Evolutionary conservation across 1,140 invertebrate genomes (phyloP).

Genomic region (Drosophila subpulchrella): DNA sequence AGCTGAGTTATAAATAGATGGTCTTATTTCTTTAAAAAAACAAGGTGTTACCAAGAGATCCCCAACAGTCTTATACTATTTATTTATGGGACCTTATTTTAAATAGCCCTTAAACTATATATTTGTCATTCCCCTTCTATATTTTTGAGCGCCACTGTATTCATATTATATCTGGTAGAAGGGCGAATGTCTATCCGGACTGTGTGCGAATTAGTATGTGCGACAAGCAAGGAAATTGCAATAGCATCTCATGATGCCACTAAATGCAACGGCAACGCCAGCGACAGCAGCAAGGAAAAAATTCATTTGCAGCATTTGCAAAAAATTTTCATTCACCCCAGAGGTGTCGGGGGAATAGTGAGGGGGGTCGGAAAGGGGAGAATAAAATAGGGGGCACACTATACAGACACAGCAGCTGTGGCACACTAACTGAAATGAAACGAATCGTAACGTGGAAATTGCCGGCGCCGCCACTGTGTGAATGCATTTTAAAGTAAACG

Average conservation of each 20-base stretch:
- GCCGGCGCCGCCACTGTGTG: constrained; percentile 35
- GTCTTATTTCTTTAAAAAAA: too few species aligned
- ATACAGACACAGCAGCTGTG: constrained; percentile 51
- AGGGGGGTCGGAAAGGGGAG: not conserved
- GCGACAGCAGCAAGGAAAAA: constrained; percentile 56
- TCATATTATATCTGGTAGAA: constrained; percentile 5
- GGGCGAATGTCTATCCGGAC: constrained; percentile 45
- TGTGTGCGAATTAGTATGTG: constrained; percentile 80
- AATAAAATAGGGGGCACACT: constrained; percentile 24
- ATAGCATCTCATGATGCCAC: constrained; percentile 83
- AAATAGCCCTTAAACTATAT: too few species aligned
- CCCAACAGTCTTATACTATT: too few species aligned
- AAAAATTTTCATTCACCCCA: constrained; percentile 60
- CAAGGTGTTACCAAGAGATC: too few species aligned
- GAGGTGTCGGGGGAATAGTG: constrained; percentile 1
- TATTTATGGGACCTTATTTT: too few species aligned
- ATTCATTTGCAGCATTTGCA: constrained; percentile 81
- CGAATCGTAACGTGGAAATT: constrained; percentile 75
- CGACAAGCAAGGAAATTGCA: constrained; percentile 83
- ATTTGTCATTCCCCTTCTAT: not conserved
- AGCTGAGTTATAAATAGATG: too few species aligned
- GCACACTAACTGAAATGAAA: constrained; percentile 77
- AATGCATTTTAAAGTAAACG: constrained; percentile 81
- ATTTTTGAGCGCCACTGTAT: not conserved
- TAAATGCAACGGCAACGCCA: constrained; percentile 67